Evolutionary conservation across 2,888 invertebrate species (phyloP).

Genomic region (Tholera decimalis): DNA sequence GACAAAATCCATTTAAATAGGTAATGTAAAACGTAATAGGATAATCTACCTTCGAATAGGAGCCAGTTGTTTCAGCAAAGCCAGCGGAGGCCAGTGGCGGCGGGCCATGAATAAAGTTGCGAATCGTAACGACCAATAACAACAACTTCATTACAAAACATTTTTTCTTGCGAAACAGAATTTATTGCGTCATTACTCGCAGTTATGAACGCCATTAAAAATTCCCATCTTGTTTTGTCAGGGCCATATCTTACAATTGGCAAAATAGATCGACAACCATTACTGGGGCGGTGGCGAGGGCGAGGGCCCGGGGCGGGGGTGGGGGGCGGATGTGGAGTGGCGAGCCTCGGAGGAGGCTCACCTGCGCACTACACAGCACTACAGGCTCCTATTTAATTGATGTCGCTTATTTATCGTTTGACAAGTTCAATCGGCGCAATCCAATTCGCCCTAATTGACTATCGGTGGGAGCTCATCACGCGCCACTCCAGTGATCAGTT

Average conservation of each 20-base stretch:
- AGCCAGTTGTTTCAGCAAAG: constrained; percentile 44
- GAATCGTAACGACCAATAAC: constrained; percentile 59
- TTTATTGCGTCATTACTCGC: constrained; percentile 74
- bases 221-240: constrained; percentile 79
- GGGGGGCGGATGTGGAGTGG: constrained; percentile 66
- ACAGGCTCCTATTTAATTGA: constrained; percentile 67
- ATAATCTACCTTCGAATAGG: constrained; percentile 48
- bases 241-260: constrained; percentile 78
- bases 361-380: constrained; percentile 67
- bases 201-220: constrained; percentile 79
- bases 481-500: constrained; percentile 26
- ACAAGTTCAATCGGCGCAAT: constrained; percentile 69
- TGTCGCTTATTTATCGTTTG: constrained; percentile 70
- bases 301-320: constrained; percentile 15
- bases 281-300: constrained; percentile 59
- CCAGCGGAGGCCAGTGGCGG: constrained; percentile 38
- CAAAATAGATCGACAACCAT: constrained; percentile 77
- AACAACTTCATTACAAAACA: constrained; percentile 71
- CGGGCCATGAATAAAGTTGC: constrained; percentile 53
- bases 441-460: constrained; percentile 75
- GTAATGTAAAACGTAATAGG: constrained; percentile 58
- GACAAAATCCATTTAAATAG: constrained; percentile 59
- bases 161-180: constrained; percentile 67
- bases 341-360: constrained; percentile 69
- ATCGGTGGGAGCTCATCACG: constrained; percentile 55